phyloP scores from a whole-genome alignment of 2,888 invertebrate species.

The Brachylomia viminalis region DNA sequence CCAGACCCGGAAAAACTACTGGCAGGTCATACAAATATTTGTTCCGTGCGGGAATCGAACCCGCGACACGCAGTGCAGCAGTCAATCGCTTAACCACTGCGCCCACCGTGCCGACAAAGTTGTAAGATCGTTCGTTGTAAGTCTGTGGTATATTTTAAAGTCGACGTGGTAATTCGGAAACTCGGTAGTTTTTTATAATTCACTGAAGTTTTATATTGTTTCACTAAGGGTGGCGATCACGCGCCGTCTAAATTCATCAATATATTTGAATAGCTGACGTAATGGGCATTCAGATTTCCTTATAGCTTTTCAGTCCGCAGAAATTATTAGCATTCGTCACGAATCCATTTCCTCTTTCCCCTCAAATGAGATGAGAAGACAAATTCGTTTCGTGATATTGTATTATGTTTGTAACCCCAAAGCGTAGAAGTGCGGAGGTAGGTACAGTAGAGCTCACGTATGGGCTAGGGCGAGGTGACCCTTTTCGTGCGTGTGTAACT shows the following conservation, averaged over 20 bases:
- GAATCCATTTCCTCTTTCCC: slow-evolving; percentile 66
- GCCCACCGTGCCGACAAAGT: too few species aligned
- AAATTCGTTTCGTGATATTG: slow-evolving; percentile 49
- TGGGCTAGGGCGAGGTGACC: slow-evolving; percentile 60
- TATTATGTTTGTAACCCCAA: slow-evolving; percentile 26
- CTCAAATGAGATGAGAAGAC: slow-evolving; percentile 50
- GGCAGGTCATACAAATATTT: too few species aligned
- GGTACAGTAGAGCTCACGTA: slow-evolving; percentile 57
- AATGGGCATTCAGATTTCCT: background rate
- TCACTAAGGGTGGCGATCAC: background rate
- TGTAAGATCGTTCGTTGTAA: too few species aligned
- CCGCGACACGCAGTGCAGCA: too few species aligned
- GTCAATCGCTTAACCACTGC: too few species aligned
- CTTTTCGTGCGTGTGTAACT: slow-evolving; percentile 65
- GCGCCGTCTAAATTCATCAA: background rate
- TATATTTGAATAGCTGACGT: background rate
- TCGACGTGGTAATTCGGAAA: background rate
- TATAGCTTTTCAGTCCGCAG: background rate
- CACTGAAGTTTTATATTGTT: background rate
- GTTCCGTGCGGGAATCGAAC: too few species aligned
- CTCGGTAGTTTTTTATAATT: background rate
- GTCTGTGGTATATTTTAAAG: slow-evolving; percentile 3
- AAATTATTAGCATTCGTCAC: slow-evolving; percentile 17
- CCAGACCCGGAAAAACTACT: too few species aligned
- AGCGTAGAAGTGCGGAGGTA: slow-evolving; percentile 25